Conservation (phyloP, 2,888 invertebrate genomes). For the Monochamus alternatus region DNA sequence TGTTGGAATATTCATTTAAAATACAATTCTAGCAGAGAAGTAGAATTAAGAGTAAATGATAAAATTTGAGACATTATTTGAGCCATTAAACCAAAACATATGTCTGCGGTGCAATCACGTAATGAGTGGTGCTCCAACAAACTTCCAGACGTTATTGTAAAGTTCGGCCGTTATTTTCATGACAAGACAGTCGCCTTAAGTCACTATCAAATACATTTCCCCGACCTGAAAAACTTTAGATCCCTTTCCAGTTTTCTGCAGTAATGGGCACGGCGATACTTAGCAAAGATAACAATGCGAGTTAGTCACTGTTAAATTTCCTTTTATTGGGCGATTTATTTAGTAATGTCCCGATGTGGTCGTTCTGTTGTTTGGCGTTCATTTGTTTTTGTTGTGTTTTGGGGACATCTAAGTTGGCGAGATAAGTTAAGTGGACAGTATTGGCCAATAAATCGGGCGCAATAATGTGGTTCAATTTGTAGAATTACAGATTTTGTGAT, state of each 20-base stretch:
- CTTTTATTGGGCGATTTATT: conserved; percentile 7
- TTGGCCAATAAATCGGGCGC: not conserved
- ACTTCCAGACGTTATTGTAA: not conserved
- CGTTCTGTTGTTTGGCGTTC: conserved; percentile 5
- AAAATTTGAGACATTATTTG: no score
- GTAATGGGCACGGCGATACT: not conserved
- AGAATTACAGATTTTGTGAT: no score
- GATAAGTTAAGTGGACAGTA: not conserved
- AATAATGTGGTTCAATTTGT: no score
- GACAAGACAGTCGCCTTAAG: conserved; percentile 8
- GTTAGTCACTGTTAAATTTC: not conserved
- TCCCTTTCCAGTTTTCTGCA: not conserved
- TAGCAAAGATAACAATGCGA: conserved; percentile 7
- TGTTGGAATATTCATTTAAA: no score
- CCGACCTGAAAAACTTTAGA: not conserved
- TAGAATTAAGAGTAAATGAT: no score
- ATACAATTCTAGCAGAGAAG: no score
- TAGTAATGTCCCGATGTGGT: not conserved
- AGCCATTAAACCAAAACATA: no score
- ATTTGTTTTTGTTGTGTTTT: not conserved
- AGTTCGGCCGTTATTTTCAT: not conserved
- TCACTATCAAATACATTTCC: not conserved
- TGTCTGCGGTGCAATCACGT: not conserved
- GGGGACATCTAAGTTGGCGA: not conserved
- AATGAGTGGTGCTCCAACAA: not conserved